Evolutionary conservation across 2,888 invertebrate species (phyloP).

Genomic region (Brachyptera risi): DNA sequence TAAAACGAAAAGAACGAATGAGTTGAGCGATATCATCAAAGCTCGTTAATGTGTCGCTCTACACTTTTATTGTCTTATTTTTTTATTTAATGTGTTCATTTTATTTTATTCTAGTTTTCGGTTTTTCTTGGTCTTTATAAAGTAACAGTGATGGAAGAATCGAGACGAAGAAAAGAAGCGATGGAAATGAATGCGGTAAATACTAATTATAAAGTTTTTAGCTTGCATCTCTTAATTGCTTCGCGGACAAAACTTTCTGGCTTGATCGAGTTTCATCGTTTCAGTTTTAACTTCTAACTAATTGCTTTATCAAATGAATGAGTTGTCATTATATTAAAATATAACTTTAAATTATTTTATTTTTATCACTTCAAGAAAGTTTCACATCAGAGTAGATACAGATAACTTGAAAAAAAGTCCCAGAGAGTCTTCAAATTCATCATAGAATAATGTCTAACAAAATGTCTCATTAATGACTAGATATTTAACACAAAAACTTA

Average conservation of each 20-base stretch:
- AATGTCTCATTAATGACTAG: too few species aligned
- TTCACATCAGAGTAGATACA: too few species aligned
- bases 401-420: too few species aligned
- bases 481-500: too few species aligned
- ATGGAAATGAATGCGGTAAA: conserved; percentile 27
- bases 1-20: too few species aligned
- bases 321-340: too few species aligned
- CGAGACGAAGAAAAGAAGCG: not conserved
- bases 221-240: conserved; percentile 22
- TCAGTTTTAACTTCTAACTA: conserved; percentile 1
- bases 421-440: too few species aligned
- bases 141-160: not conserved
- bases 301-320: too few species aligned
- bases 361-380: too few species aligned
- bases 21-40: not conserved
- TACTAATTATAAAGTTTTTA: conserved; percentile 29
- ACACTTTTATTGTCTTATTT: not conserved
- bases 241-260: conserved; percentile 9
- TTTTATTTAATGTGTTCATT: not conserved
- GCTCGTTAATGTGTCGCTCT: not conserved
- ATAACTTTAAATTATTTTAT: too few species aligned
- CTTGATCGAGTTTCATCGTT: conserved; percentile 12
- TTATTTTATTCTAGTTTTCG: not conserved
- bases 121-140: not conserved
- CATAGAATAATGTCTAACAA: too few species aligned